phyloP scores from a whole-genome alignment of 2,888 invertebrate genomes.

The Pinctada fucata region DNA sequence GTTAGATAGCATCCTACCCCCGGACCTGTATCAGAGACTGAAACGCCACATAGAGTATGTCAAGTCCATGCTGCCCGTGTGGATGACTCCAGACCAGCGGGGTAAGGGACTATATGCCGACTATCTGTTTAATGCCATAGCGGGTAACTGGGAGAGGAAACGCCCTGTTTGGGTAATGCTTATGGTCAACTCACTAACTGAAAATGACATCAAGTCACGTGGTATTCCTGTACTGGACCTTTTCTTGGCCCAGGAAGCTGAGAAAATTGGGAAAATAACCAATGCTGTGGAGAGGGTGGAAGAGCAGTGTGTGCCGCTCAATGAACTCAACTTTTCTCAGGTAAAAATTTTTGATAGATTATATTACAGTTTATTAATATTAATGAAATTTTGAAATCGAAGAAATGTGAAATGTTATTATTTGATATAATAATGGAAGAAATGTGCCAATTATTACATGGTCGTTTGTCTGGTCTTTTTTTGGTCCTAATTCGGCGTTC shows the following conservation, averaged over 20 bases:
- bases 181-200: conserved; percentile 79
- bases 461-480: no score
- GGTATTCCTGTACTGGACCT: conserved; percentile 80
- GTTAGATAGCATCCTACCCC: conserved; percentile 76
- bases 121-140: conserved; percentile 78
- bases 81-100: conserved; percentile 77
- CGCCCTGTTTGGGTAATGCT: conserved; percentile 80
- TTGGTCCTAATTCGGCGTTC: no score
- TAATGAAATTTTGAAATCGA: no score
- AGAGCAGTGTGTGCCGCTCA: conserved; percentile 80
- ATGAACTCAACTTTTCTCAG: conserved; percentile 79
- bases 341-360: conserved; percentile 64
- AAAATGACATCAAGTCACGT: conserved; percentile 77
- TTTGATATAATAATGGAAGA: no score
- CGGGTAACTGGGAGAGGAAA: conserved; percentile 80
- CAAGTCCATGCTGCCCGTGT: conserved; percentile 75
- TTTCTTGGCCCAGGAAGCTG: conserved; percentile 79
- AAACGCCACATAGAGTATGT: conserved; percentile 78
- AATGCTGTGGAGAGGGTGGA: conserved; percentile 80
- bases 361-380: neutral
- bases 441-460: no score
- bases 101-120: conserved; percentile 77
- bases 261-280: conserved; percentile 77
- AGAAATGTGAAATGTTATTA: no score
- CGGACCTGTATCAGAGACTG: conserved; percentile 77